Percentiles rank a stretch among this genome's conserved stretches.
These are phyloP conservation scores for Forbesichthys agassizii DNA, from an alignment of 2,113 vertebrate species.

Conservation along the genomic window DNA sequence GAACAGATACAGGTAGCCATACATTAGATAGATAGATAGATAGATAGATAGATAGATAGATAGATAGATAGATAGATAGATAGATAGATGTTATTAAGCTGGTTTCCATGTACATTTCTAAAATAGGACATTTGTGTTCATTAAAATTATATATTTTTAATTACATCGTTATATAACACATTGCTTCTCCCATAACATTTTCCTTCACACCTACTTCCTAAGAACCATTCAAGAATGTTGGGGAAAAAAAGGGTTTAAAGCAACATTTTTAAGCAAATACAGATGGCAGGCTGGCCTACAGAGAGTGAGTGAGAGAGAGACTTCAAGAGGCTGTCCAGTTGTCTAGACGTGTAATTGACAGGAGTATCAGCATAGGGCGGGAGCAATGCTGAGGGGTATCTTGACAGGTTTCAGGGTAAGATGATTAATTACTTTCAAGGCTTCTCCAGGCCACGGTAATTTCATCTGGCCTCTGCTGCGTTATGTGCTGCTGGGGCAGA, in stretches of 20 bases:
- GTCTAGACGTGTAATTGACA: conserved; percentile 84
- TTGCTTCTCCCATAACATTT: background rate
- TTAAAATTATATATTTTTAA: too few relatives aligned
- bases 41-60: background rate
- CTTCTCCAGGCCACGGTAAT: conserved; percentile 83
- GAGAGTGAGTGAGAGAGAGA: conserved; percentile 50
- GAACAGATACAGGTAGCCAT: too few relatives aligned
- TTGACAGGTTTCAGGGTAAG: conserved; percentile 88
- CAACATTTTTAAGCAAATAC: conserved; percentile 88
- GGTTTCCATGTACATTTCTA: too few relatives aligned
- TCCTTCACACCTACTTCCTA: conserved; percentile 18
- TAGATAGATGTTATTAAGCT: background rate
- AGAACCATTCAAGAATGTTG: conserved; percentile 35
- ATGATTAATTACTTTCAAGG: conserved; percentile 95
- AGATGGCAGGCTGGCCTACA: conserved; percentile 80
- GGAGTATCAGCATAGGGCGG: conserved; percentile 82
- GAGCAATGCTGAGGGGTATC: conserved; percentile 75
- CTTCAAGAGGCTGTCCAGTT: conserved; percentile 54
- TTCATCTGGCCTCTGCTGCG: conserved; percentile 83
- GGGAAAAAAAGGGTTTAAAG: conserved; percentile 58
- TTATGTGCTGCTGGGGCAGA: conserved; percentile 52
- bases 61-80: background rate
- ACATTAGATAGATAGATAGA: background rate
- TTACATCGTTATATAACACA: background rate
- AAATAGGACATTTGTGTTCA: too few relatives aligned